Evolutionary conservation across 1,140 invertebrate genomes (phyloP).

Genomic region (Phymorhynchus buccinoides): DNA sequence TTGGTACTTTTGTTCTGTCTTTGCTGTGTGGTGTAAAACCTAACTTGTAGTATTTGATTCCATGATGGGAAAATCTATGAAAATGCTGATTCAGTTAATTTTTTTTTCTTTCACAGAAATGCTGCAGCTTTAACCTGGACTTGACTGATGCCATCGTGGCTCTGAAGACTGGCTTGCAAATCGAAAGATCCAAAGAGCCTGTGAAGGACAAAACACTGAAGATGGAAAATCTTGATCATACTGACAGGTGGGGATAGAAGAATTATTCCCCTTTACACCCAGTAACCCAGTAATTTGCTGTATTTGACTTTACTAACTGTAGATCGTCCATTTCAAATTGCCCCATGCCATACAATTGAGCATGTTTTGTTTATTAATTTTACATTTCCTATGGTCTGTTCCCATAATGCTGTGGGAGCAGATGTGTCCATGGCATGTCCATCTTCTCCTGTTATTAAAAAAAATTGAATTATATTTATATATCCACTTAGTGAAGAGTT

Average conservation of each 20-base stretch:
- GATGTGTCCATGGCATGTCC: too few species aligned
- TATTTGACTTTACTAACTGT: too few species aligned
- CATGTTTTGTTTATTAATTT: too few species aligned
- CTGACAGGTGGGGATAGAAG: slow-evolving; percentile 2
- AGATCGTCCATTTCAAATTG: too few species aligned
- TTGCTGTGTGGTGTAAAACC: too few species aligned
- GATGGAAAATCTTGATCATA: slow-evolving; percentile 1
- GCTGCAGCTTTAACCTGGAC: slow-evolving; percentile 72
- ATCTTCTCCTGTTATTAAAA: too few species aligned
- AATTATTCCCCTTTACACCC: background rate
- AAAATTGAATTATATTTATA: background rate
- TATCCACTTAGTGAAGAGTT: background rate
- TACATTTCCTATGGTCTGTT: too few species aligned
- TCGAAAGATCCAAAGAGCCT: slow-evolving; percentile 46
- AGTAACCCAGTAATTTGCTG: too few species aligned
- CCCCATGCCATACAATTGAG: too few species aligned
- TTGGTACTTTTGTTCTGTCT: background rate
- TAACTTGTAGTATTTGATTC: too few species aligned
- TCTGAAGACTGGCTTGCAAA: slow-evolving; percentile 67
- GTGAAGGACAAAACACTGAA: slow-evolving; percentile 26
- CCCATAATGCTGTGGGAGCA: too few species aligned
- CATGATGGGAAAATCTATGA: too few species aligned
- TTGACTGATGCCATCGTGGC: slow-evolving; percentile 67
- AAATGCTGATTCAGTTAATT: background rate
- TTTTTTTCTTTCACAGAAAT: slow-evolving; percentile 64